A percentile compares a stretch with the other conserved stretches of the same genome.
These are phyloP conservation scores for Telenomus remus DNA, from an alignment of 1,140 invertebrate genomes.

Conservation along the genomic window DNA sequence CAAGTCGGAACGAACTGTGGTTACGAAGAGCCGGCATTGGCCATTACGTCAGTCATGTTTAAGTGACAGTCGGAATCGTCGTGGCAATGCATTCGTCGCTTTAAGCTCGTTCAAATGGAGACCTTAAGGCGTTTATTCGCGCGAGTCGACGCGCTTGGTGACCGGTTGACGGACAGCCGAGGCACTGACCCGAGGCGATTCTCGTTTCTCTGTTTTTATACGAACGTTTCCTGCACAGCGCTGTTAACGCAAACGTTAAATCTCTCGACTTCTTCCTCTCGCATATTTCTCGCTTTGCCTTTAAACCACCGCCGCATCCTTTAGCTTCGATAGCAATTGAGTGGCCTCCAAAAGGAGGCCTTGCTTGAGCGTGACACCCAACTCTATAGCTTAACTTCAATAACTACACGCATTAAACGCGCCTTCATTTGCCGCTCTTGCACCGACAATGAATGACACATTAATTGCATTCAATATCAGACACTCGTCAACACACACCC, in stretches of 20 bases:
- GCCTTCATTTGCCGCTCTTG: constrained; percentile 23
- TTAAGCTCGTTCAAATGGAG: constrained; percentile 41
- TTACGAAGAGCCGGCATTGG: constrained; percentile 8
- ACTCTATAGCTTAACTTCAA: constrained; percentile 38
- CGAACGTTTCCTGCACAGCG: constrained; percentile 49
- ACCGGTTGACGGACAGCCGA: constrained; percentile 58
- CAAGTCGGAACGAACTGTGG: constrained; percentile 11
- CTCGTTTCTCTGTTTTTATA: constrained; percentile 53
- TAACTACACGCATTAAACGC: constrained; percentile 30
- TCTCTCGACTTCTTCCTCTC: constrained; percentile 42
- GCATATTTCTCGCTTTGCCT: constrained; percentile 13
- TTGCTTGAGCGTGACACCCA: constrained; percentile 45
- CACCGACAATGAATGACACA: constrained; percentile 39
- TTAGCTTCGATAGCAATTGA: constrained; percentile 42
- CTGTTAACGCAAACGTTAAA: constrained; percentile 52
- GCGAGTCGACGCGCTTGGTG: constrained; percentile 58
- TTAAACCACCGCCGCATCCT: constrained; percentile 43
- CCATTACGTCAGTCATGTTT: constrained; percentile 35
- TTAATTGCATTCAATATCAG: constrained; percentile 39
- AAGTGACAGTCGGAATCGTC: constrained; percentile 50
- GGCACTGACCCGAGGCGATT: constrained; percentile 57
- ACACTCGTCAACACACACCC: constrained; percentile 10
- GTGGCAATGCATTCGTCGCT: constrained; percentile 45
- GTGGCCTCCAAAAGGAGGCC: constrained; percentile 48
- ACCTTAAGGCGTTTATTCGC: constrained; percentile 58